Conservation (phyloP, 1,140 invertebrate species). For the Eubasilissa regina region DNA sequence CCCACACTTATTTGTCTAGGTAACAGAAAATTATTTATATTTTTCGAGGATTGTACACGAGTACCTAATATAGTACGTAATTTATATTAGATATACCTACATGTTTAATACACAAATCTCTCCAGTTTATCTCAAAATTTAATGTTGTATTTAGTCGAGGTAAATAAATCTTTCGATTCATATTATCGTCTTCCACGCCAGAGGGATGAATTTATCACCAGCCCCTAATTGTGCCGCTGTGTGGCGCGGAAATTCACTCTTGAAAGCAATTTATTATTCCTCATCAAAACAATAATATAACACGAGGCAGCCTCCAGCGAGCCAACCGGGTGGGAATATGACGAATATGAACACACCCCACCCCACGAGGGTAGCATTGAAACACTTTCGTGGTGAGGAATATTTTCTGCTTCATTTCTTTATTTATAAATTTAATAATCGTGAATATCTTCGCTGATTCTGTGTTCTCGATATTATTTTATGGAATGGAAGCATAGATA, state of each 20-base stretch:
- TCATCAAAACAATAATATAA: constrained; percentile 26
- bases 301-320: not conserved
- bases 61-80: too few relatives aligned
- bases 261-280: constrained; percentile 6
- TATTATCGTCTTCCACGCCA: not conserved
- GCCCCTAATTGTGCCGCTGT: constrained; percentile 1
- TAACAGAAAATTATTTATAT: too few relatives aligned
- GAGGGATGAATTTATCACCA: not conserved
- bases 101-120: too few relatives aligned
- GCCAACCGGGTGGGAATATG: not conserved
- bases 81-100: too few relatives aligned
- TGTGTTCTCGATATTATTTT: too few relatives aligned
- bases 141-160: not conserved
- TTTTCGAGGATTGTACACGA: too few relatives aligned
- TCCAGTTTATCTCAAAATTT: not conserved
- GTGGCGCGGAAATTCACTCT: constrained; percentile 11
- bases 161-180: not conserved
- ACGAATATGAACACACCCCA: not conserved
- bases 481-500: too few relatives aligned
- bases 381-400: not conserved
- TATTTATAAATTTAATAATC: too few relatives aligned
- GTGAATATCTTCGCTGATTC: too few relatives aligned
- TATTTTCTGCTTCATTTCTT: not conserved
- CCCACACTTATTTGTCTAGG: too few relatives aligned
- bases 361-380: not conserved